A percentile compares a stretch with the other conserved stretches of the same genome.
phyloP scores from a whole-genome alignment of 2,113 vertebrate species.

The Thymallus thymallus region DNA sequence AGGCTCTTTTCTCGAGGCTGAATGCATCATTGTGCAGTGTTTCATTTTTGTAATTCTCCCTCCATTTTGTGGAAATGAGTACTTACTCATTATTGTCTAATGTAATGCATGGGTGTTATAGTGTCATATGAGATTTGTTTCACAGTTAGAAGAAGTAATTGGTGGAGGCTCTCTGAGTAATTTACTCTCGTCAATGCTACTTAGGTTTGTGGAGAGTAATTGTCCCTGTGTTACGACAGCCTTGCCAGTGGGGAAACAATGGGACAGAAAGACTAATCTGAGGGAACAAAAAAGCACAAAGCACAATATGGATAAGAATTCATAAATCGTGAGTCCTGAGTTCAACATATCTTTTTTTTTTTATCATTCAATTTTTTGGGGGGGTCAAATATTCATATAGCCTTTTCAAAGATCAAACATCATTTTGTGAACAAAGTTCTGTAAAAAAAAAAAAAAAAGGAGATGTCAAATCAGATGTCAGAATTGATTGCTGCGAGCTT shows the following conservation, averaged over 20 bases:
- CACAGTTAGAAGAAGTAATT: slow-evolving; percentile 68
- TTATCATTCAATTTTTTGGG: slow-evolving; percentile 3
- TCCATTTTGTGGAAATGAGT: slow-evolving; percentile 38
- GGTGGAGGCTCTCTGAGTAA: slow-evolving; percentile 57
- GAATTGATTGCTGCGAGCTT: background rate
- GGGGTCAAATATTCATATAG: slow-evolving; percentile 6
- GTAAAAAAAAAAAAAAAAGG: background rate
- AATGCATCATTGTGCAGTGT: slow-evolving; percentile 36
- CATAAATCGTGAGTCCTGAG: slow-evolving; percentile 30
- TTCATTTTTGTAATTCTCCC: slow-evolving; percentile 20
- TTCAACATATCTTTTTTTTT: background rate
- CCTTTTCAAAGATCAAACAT: background rate
- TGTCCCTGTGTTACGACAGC: slow-evolving; percentile 53
- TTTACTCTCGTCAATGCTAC: slow-evolving; percentile 55
- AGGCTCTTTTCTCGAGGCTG: background rate
- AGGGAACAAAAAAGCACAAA: slow-evolving; percentile 19
- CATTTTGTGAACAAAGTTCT: no score
- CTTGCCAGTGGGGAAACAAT: background rate
- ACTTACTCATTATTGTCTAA: slow-evolving; percentile 62
- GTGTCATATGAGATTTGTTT: slow-evolving; percentile 70
- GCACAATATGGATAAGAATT: slow-evolving; percentile 33
- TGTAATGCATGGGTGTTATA: slow-evolving; percentile 57
- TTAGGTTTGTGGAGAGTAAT: slow-evolving; percentile 68
- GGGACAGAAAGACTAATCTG: slow-evolving; percentile 39
- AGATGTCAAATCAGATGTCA: background rate